A percentile compares a stretch with the other conserved stretches of the same genome.
Evolutionary conservation across 2,113 vertebrate species (phyloP).

Genomic region (Corythaeola cristata): DNA sequence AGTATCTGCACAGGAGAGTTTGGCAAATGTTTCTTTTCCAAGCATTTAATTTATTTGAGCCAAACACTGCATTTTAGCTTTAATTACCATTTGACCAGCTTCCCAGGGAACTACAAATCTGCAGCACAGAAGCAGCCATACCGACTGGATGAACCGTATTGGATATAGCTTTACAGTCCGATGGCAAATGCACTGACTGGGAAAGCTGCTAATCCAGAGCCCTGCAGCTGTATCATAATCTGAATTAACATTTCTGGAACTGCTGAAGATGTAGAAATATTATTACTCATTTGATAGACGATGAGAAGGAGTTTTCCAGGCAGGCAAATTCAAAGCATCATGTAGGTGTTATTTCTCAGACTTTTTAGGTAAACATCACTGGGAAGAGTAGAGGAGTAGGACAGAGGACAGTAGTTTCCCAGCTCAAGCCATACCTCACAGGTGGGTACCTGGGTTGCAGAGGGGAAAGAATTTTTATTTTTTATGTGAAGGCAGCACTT

Average conservation of each 20-base stretch:
- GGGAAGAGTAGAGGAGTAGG: not conserved
- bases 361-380: not conserved
- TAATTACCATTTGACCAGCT: slow-evolving; percentile 17
- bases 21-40: not conserved
- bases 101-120: not conserved
- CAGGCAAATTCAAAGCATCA: not conserved
- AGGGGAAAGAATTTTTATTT: not conserved
- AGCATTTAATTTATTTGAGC: slow-evolving; percentile 10
- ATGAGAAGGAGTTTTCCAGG: not conserved
- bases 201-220: slow-evolving; percentile 40
- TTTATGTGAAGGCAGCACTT: not conserved
- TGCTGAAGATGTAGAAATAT: slow-evolving; percentile 18
- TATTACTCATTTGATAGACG: not conserved
- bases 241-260: slow-evolving; percentile 26
- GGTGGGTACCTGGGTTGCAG: fast-evolving
- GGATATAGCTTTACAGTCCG: not conserved
- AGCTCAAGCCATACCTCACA: not conserved
- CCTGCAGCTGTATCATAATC: not conserved
- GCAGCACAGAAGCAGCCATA: not conserved
- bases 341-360: not conserved
- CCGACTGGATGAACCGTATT: not conserved
- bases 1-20: not conserved
- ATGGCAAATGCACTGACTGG: not conserved
- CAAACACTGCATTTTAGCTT: not conserved
- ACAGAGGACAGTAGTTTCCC: not conserved